Evolutionary conservation across 2,888 invertebrate genomes (phyloP).

Genomic region (Cosmia pyralina): DNA sequence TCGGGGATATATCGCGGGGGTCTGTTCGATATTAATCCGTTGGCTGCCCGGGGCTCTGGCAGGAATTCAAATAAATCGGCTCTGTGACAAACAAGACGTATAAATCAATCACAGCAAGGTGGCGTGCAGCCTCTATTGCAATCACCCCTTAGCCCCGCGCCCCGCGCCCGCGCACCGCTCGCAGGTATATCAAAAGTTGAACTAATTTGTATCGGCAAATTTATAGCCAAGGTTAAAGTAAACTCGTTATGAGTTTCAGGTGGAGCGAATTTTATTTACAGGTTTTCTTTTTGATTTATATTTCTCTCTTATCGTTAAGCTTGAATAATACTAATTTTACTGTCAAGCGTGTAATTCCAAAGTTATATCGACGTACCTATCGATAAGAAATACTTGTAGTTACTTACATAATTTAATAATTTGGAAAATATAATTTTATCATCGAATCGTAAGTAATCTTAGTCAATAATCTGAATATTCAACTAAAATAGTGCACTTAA

Average conservation of each 20-base stretch:
- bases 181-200: conserved; percentile 78
- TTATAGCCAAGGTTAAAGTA: conserved; percentile 87
- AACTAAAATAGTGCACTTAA: conserved; percentile 18
- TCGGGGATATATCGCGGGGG: conserved; percentile 87
- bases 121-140: conserved; percentile 88
- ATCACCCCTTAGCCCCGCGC: conserved; percentile 71
- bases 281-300: conserved; percentile 82
- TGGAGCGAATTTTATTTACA: conserved; percentile 83
- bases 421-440: conserved; percentile 28
- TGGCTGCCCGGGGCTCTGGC: conserved; percentile 86
- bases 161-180: conserved; percentile 63
- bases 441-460: not conserved
- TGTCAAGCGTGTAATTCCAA: conserved; percentile 57
- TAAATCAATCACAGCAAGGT: conserved; percentile 90
- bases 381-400: conserved; percentile 39
- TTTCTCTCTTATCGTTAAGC: conserved; percentile 64
- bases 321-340: conserved; percentile 53
- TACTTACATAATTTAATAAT: conserved; percentile 40
- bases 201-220: conserved; percentile 88
- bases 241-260: conserved; percentile 87
- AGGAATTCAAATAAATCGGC: conserved; percentile 90
- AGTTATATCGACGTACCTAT: conserved; percentile 48
- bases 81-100: conserved; percentile 90
- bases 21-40: conserved; percentile 89
- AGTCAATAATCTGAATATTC: conserved; percentile 14